Percentiles rank a stretch among this genome's conserved stretches.
These are phyloP conservation scores for Elgaria multicarinata DNA, from an alignment of 2,113 vertebrate genomes.

Conservation along the genomic window DNA sequence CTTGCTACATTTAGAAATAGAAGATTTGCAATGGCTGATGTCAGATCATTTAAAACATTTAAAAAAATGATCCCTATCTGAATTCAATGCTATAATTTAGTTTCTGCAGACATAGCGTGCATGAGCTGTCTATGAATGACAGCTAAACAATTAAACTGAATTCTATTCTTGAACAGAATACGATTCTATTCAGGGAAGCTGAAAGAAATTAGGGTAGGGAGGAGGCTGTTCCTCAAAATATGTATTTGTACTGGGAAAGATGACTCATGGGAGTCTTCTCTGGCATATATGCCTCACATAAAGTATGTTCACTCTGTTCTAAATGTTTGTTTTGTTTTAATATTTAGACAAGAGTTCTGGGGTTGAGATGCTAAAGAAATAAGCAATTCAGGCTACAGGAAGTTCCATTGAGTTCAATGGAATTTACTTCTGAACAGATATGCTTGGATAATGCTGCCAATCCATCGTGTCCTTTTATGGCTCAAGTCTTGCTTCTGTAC, in stretches of 20 bases:
- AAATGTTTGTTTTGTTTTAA: neutral
- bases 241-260: constrained; percentile 9
- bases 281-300: neutral
- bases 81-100: constrained; percentile 59
- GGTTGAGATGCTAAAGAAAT: neutral
- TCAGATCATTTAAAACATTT: constrained; percentile 39
- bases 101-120: constrained; percentile 51
- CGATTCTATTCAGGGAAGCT: constrained; percentile 39
- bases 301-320: neutral
- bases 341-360: neutral
- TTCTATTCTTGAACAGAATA: constrained; percentile 46
- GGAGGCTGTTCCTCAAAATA: neutral
- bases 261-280: neutral
- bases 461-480: too few relatives aligned
- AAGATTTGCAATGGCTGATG: constrained; percentile 54
- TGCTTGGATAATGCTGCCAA: neutral
- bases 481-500: neutral
- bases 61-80: constrained; percentile 29
- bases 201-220: neutral
- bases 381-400: neutral
- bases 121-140: constrained; percentile 49
- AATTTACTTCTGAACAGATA: neutral
- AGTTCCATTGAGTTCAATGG: neutral
- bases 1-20: neutral
- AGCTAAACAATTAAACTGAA: constrained; percentile 53